phyloP scores from a whole-genome alignment of 2,888 invertebrate species.

The Acanthosepion pharaonis region DNA sequence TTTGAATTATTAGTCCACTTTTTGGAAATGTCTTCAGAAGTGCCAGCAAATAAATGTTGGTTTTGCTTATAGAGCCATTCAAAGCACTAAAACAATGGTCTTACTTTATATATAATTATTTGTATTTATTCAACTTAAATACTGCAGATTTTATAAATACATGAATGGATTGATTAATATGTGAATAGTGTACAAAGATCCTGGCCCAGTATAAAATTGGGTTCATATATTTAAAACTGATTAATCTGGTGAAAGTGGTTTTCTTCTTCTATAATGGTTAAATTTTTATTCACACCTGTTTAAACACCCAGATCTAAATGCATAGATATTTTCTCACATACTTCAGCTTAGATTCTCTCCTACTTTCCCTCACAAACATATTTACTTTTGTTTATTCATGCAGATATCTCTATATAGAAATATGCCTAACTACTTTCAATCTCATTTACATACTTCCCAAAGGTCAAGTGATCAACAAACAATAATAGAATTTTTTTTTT shows the following conservation, averaged over 20 bases:
- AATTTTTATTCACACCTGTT: background rate
- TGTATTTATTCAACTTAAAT: background rate
- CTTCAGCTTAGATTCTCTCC: background rate
- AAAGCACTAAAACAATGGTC: background rate
- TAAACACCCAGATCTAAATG: background rate
- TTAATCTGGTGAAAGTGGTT: background rate
- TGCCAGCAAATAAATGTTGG: background rate
- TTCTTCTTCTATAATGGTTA: background rate
- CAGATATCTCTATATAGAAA: no score
- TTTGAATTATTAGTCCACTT: no score
- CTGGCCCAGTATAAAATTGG: no score
- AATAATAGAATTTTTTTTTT: background rate
- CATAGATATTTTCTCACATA: background rate
- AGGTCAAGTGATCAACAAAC: background rate
- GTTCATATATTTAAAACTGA: background rate
- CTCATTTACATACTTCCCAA: slow-evolving; percentile 33
- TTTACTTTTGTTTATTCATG: background rate
- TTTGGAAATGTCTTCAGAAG: no score
- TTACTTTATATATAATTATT: background rate
- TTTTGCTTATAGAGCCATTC: background rate
- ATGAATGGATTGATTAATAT: no score
- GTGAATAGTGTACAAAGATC: no score
- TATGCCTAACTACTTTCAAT: background rate
- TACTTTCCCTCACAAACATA: background rate
- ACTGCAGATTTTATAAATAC: no score